A percentile compares a stretch with the other conserved stretches of the same genome.
These are phyloP conservation scores for Dicrurus megarhynchus DNA, from an alignment of 2,113 vertebrate species.

Conservation along the genomic window DNA sequence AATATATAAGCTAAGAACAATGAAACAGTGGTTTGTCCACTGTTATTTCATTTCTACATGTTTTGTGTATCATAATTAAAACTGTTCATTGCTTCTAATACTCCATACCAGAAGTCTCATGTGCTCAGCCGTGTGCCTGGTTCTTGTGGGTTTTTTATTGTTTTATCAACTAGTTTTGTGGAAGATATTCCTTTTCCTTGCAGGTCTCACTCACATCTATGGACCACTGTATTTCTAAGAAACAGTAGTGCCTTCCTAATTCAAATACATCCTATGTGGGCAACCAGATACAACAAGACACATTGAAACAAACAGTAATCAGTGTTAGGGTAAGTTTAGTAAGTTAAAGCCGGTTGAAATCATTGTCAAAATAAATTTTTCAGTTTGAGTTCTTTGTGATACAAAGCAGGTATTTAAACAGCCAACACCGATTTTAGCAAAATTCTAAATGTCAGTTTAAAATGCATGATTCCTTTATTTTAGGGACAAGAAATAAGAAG, in stretches of 20 bases:
- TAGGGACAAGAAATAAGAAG: background rate
- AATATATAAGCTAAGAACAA: background rate
- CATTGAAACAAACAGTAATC: background rate
- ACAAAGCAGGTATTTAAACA: background rate
- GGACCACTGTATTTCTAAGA: background rate
- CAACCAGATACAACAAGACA: background rate
- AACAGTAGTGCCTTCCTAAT: background rate
- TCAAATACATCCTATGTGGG: background rate
- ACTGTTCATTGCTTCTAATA: background rate
- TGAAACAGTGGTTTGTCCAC: background rate
- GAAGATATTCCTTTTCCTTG: background rate
- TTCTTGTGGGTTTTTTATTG: background rate
- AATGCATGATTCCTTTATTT: background rate
- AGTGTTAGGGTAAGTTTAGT: background rate
- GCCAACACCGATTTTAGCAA: background rate
- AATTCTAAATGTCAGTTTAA: background rate
- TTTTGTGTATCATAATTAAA: background rate
- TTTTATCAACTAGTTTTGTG: background rate
- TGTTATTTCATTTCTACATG: background rate
- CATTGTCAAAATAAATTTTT: background rate
- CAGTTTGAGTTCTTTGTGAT: background rate
- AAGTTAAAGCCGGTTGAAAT: background rate
- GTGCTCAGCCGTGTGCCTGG: background rate
- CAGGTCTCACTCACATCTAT: background rate
- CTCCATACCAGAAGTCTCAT: background rate